These are phyloP conservation scores for Carpatolechia fugitivella DNA, from an alignment of 2,888 invertebrate genomes.

Conservation along the genomic window DNA sequence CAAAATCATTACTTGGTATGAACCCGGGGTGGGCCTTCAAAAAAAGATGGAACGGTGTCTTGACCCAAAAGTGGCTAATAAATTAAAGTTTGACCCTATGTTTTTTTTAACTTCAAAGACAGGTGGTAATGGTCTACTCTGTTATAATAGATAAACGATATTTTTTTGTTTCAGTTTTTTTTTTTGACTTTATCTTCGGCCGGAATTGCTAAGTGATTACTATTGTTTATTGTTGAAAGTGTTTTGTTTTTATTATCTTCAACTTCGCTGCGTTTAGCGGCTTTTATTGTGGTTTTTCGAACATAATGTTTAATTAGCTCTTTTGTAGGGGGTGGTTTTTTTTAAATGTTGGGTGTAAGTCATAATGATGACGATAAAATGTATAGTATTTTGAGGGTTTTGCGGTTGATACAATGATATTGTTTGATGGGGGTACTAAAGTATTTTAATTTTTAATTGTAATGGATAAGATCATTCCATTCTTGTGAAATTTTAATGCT, in stretches of 20 bases:
- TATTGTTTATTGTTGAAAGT: conserved; percentile 31
- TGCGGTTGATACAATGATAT: background rate
- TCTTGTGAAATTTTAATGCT: no score
- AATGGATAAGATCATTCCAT: no score
- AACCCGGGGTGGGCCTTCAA: no score
- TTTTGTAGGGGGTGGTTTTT: conserved; percentile 10
- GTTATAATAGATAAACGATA: conserved; percentile 13
- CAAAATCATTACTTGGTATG: no score
- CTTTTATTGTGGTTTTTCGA: conserved; percentile 19
- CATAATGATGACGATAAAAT: conserved; percentile 10
- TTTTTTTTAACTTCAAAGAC: conserved; percentile 7
- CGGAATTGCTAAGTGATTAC: conserved; percentile 25
- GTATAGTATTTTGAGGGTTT: background rate
- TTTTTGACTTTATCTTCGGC: conserved; percentile 19
- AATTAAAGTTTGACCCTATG: background rate
- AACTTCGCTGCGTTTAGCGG: conserved; percentile 24
- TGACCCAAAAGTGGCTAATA: no score
- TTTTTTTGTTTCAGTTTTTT: conserved; percentile 1
- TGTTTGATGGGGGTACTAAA: background rate
- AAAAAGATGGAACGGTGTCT: no score
- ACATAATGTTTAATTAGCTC: conserved; percentile 19
- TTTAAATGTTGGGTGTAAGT: conserved; percentile 32
- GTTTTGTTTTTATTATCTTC: conserved; percentile 29
- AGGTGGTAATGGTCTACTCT: conserved; percentile 10
- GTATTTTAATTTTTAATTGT: no score